Base-by-base conservation (phyloP, 2,888 invertebrate genomes). In the Spisula subtruncata region DNA sequence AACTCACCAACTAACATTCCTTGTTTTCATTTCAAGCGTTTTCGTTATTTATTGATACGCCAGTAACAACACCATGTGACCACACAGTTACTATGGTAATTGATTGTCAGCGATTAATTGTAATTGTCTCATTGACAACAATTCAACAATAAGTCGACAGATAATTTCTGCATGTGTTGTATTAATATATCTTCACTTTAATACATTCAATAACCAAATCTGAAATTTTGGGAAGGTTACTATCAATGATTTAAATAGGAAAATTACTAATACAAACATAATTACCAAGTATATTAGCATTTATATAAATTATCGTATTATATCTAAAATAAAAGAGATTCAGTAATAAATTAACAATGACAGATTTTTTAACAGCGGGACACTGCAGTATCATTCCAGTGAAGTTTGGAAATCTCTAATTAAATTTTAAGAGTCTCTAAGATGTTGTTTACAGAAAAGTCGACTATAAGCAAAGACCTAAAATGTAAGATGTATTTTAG, bases 1-100 rank as follows among this genome's bases (percentile, higher is more conserved):
- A 66, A 66, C 60, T 66, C 25, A 66, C 60, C 60, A 66, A 66
- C 60, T 66, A 25, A 66, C 60, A 25, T 66, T 66, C 60, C 60
- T 66, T 25, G 25, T 20, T 66, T 66, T 66, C 12, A 25, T n/a
- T 66, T 66, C 60, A n/a, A 66, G 10, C 5, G 60, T 66, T 66
- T 25, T 66, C 60, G n/a, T 66, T 10, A 25, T 66, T 66, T 12
- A 66, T 25, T 25, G 25, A 60, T 60, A 60, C 25, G 14, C 18
- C 14, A 60, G n/a, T 20, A 60, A n/a, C n/a, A 60, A 60, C 18
- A 14, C 6, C 25, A 18, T 60, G 18, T n/a, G 18, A 4, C 25
- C 6, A n/a, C 18, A 25, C 60, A 60, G n/a, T 60, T 60, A 1
- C 8, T 60, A 60, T n/a, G 25, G 60, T 6, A n/a, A n/a, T 6